phyloP scores from a whole-genome alignment of 2,888 invertebrate species.

The Loripinus fragilis region DNA sequence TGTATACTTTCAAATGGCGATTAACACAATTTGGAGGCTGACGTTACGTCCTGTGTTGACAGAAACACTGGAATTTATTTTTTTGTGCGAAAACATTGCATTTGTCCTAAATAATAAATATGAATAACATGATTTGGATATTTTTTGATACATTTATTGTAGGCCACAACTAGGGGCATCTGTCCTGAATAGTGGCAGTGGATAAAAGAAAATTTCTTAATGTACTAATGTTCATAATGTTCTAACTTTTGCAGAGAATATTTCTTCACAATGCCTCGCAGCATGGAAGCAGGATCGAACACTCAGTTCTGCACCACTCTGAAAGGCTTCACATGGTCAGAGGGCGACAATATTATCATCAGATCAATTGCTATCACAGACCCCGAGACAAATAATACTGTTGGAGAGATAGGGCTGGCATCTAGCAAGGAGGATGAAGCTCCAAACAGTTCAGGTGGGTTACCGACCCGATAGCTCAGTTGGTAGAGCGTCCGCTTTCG shows the following conservation, averaged over 20 bases:
- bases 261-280: slow-evolving; percentile 69
- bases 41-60: no score
- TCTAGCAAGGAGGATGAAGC: background rate
- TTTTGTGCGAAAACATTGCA: no score
- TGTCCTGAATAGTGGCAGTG: background rate
- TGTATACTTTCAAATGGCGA: no score
- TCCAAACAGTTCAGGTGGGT: background rate
- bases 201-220: background rate
- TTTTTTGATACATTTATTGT: background rate
- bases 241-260: slow-evolving; percentile 59
- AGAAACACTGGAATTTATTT: no score
- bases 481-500: background rate
- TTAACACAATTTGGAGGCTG: no score
- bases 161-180: background rate
- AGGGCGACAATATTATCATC: background rate
- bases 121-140: background rate
- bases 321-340: slow-evolving; percentile 32
- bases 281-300: slow-evolving; percentile 56
- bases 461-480: background rate
- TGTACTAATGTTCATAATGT: no score
- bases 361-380: background rate
- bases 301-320: slow-evolving; percentile 68
- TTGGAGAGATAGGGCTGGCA: background rate
- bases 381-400: background rate
- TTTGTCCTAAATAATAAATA: no score